Conservation (phyloP, 2,113 vertebrate species). For the Caranx melampygus region DNA sequence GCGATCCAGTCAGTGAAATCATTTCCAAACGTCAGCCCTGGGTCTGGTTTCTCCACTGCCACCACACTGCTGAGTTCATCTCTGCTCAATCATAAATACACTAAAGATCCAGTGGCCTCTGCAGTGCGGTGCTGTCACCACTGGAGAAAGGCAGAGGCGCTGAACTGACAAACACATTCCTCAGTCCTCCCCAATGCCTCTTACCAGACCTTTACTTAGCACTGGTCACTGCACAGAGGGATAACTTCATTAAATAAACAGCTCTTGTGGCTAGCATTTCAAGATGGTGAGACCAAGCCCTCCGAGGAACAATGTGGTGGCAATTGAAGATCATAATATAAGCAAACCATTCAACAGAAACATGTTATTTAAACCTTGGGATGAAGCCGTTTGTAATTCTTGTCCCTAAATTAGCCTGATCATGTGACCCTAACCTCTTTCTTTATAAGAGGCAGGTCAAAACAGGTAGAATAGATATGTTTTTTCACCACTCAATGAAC, state of each 20-base stretch:
- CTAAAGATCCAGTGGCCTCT: conserved; percentile 31
- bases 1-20: conserved; percentile 3
- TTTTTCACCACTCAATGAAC: not conserved
- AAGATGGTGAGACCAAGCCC: conserved; percentile 17
- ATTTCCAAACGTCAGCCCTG: not conserved
- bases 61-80: not conserved
- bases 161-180: conserved; percentile 65
- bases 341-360: conserved; percentile 5
- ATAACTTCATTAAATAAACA: conserved; percentile 53
- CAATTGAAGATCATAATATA: not conserved
- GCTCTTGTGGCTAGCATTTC: conserved; percentile 1
- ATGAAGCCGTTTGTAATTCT: not conserved
- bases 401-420: not conserved
- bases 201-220: conserved; percentile 64
- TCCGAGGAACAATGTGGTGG: not conserved
- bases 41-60: conserved; percentile 6
- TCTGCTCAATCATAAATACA: not conserved
- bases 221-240: conserved; percentile 57
- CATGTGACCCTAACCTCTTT: not conserved
- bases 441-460: not conserved
- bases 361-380: not conserved
- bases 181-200: conserved; percentile 42
- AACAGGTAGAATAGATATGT: not conserved
- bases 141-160: conserved; percentile 33
- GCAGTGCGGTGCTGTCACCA: conserved; percentile 40